Conservation (phyloP, 2,797 vertebrate species). For the Philypnodon macrostomus region DNA sequence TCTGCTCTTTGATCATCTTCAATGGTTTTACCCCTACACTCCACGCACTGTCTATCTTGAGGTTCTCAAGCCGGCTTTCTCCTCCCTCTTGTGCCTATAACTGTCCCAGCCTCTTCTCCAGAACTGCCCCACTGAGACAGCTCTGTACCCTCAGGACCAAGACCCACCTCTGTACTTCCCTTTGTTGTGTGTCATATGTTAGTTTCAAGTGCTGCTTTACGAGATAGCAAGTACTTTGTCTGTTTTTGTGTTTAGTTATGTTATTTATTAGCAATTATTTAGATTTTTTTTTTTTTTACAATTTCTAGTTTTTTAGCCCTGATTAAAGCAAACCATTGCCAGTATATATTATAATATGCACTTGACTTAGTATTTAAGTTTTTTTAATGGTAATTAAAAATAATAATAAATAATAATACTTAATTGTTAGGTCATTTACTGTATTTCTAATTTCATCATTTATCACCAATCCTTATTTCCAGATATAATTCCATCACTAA, state of each 20-base stretch:
- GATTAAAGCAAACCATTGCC: no score
- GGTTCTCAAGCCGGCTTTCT: neutral
- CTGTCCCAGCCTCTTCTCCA: conserved; percentile 24
- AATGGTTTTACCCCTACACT: conserved; percentile 5
- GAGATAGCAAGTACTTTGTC: conserved; percentile 1
- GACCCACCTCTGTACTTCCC: conserved; percentile 23
- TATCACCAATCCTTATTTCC: no score
- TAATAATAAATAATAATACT: no score
- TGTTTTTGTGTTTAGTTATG: neutral
- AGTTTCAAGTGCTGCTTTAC: neutral
- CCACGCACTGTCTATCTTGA: conserved; percentile 6
- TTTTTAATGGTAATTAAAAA: no score
- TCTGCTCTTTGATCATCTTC: conserved; percentile 25
- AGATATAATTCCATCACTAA: no score
- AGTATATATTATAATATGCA: no score
- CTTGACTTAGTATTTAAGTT: no score
- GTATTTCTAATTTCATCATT: no score
- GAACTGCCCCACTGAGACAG: conserved; percentile 32
- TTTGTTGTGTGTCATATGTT: conserved; percentile 12
- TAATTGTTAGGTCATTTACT: no score
- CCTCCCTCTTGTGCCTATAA: neutral
- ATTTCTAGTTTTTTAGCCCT: no score
- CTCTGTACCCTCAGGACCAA: conserved; percentile 36
- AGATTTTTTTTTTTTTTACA: neutral
- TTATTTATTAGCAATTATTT: neutral